A percentile compares a stretch with the other conserved stretches of the same genome.
Evolutionary conservation across 1,140 invertebrate genomes (phyloP).

Genomic region (Drosophila ananassae): DNA sequence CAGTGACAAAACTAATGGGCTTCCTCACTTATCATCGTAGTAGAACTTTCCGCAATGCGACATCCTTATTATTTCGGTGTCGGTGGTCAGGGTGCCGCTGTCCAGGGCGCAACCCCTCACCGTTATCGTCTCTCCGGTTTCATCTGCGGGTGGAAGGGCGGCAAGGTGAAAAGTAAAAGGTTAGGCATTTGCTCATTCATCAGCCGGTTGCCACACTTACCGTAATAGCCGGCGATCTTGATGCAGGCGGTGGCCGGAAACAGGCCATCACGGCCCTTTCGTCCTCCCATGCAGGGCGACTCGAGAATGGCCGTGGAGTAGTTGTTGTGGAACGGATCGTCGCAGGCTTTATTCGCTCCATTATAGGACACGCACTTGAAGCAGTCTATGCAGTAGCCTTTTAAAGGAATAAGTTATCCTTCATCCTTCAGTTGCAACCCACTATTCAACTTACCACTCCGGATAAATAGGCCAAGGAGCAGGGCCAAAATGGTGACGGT

Average conservation of each 20-base stretch:
- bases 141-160: slow-evolving; percentile 85
- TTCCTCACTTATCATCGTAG: slow-evolving; percentile 91
- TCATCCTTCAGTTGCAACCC: neutral
- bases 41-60: slow-evolving; percentile 96
- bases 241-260: slow-evolving; percentile 99
- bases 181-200: slow-evolving; percentile 16
- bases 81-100: slow-evolving; percentile 95
- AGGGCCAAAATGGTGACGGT: slow-evolving; percentile 53
- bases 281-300: slow-evolving; percentile 95
- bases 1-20: neutral
- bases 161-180: neutral
- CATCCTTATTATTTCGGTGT: slow-evolving; percentile 96
- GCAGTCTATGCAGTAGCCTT: slow-evolving; percentile 92
- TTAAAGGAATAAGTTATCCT: neutral
- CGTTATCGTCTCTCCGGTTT: slow-evolving; percentile 91
- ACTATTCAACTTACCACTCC: slow-evolving; percentile 51
- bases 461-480: slow-evolving; percentile 59
- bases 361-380: slow-evolving; percentile 98
- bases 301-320: slow-evolving; percentile 92
- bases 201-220: slow-evolving; percentile 85
- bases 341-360: slow-evolving; percentile 93
- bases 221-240: slow-evolving; percentile 94
- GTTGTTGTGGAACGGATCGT: slow-evolving; percentile 98
- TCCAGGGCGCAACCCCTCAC: slow-evolving; percentile 95
- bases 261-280: slow-evolving; percentile 95